Percentiles rank a stretch among this genome's conserved stretches.
These are phyloP conservation scores for Ryuthela nishihirai DNA, from an alignment of 2,888 invertebrate species.

Conservation along the genomic window DNA sequence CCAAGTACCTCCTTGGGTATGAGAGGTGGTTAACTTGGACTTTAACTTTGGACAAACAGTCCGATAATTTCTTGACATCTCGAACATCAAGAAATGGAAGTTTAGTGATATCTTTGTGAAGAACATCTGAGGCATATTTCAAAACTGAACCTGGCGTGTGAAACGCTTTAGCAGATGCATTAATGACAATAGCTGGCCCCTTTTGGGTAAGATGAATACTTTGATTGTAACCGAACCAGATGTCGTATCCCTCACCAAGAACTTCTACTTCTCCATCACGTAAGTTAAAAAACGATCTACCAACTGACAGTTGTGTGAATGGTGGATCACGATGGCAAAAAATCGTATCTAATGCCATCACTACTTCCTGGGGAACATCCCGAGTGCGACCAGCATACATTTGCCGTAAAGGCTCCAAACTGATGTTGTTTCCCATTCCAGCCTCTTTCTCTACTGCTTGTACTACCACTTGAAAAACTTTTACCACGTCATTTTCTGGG, in stretches of 20 bases:
- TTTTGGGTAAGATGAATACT: constrained; percentile 19
- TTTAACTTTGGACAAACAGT: constrained; percentile 8
- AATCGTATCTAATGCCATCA: constrained; percentile 21
- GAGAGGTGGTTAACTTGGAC: constrained; percentile 14
- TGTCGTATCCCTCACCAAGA: constrained; percentile 26
- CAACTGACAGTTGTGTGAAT: constrained; percentile 10
- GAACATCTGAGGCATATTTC: constrained; percentile 9
- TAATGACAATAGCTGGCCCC: constrained; percentile 17
- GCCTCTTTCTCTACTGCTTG: constrained; percentile 21
- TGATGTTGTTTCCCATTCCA: constrained; percentile 11
- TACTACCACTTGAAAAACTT: constrained; percentile 16
- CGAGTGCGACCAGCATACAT: constrained; percentile 2
- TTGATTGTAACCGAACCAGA: constrained; percentile 32
- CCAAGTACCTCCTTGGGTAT: constrained; percentile 23
- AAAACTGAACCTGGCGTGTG: constrained; percentile 22
- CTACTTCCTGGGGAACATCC: constrained; percentile 10
- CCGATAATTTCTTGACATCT: constrained; percentile 5
- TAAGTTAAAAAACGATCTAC: constrained; percentile 21
- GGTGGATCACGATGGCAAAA: constrained; percentile 17
- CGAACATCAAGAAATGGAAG: background rate
- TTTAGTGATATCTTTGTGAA: background rate
- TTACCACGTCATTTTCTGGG: background rate
- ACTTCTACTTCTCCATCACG: background rate
- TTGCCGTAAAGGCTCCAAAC: constrained; percentile 7
- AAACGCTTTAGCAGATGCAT: constrained; percentile 26